A percentile compares a stretch with the other conserved stretches of the same genome.
These are phyloP conservation scores for Antennarius maculatus DNA, from an alignment of 2,797 vertebrate genomes.

Conservation along the genomic window DNA sequence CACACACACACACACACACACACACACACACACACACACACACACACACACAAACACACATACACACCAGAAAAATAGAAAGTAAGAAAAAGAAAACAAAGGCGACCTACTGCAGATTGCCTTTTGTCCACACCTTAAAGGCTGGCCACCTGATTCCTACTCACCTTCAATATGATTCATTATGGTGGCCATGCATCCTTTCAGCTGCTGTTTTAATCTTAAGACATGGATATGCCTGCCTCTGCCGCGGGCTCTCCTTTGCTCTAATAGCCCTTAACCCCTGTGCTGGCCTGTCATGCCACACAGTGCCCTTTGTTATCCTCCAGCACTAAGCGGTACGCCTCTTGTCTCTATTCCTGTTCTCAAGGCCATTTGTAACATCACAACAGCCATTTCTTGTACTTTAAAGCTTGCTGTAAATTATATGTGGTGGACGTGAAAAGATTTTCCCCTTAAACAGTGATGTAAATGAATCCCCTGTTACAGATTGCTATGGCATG, in stretches of 20 bases:
- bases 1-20: constrained; percentile 32
- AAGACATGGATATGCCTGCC: constrained; percentile 38
- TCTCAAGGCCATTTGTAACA: constrained; percentile 46
- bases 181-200: constrained; percentile 49
- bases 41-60: constrained; percentile 14
- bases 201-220: constrained; percentile 64
- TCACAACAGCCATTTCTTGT: constrained; percentile 29
- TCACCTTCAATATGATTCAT: constrained; percentile 74
- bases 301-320: constrained; percentile 36
- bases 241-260: constrained; percentile 16
- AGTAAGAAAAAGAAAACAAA: constrained; percentile 6
- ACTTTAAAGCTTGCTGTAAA: constrained; percentile 55
- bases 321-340: constrained; percentile 24
- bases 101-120: constrained; percentile 62
- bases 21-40: constrained; percentile 23
- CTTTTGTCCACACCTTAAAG: constrained; percentile 69
- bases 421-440: constrained; percentile 61
- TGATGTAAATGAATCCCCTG: constrained; percentile 73
- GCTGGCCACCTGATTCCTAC: constrained; percentile 68
- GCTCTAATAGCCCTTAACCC: constrained; percentile 33
- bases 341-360: constrained; percentile 40
- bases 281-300: constrained; percentile 38
- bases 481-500: constrained; percentile 75
- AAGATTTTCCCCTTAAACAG: constrained; percentile 58
- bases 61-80: constrained; percentile 6